phyloP scores from a whole-genome alignment of 2,888 invertebrate genomes.

The Drosophila peninsularis region DNA sequence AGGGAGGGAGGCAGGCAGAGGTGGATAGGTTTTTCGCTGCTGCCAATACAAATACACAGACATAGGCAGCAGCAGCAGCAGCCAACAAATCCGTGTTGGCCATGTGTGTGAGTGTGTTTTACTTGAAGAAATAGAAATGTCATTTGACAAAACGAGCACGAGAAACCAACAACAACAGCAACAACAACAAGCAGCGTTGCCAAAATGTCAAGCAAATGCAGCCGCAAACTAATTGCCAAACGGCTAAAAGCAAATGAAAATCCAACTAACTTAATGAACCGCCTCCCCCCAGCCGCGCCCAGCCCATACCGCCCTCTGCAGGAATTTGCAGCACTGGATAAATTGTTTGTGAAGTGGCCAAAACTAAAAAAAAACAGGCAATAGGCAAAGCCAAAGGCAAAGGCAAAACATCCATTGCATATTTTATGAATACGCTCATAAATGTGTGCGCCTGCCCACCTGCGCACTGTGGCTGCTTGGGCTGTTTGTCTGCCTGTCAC shows the following conservation, averaged over 20 bases:
- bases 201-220: conserved; percentile 72
- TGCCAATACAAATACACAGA: conserved; percentile 49
- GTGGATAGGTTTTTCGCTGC: conserved; percentile 8
- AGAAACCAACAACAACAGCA: conserved; percentile 51
- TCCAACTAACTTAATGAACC: conserved; percentile 58
- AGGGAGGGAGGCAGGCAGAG: neutral
- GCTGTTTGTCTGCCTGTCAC: conserved; percentile 11
- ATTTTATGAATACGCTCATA: conserved; percentile 39
- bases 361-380: conserved; percentile 1
- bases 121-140: conserved; percentile 78
- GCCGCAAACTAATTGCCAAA: conserved; percentile 73
- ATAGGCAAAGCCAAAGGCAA: neutral
- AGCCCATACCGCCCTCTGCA: neutral
- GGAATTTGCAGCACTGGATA: conserved; percentile 43
- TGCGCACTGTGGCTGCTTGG: neutral
- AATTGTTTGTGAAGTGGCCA: conserved; percentile 21
- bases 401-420: conserved; percentile 31
- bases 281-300: neutral
- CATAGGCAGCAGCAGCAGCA: conserved; percentile 12
- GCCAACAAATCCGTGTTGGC: conserved; percentile 40
- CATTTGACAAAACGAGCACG: conserved; percentile 70
- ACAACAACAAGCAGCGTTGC: conserved; percentile 10
- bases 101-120: conserved; percentile 52
- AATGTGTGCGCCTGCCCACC: conserved; percentile 4
- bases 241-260: conserved; percentile 42